Conservation (phyloP, 2,888 invertebrate species). For the Zygothrica quintamaculata region DNA sequence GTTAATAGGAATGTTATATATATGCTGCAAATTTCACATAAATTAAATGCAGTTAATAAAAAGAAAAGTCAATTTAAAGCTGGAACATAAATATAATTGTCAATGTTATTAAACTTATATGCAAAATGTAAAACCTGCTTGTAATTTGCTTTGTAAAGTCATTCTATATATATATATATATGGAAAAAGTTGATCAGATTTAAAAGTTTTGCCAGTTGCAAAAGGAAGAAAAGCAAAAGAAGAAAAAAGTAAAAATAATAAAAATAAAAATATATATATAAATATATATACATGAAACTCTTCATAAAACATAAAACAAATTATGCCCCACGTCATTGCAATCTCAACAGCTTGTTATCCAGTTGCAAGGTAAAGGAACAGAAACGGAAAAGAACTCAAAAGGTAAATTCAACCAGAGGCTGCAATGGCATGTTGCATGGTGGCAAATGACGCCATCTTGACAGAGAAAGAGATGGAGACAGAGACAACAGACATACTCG, state of each 20-base stretch:
- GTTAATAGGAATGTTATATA: neutral
- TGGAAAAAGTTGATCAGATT: constrained; percentile 24
- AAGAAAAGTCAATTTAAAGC: neutral
- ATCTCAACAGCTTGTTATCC: constrained; percentile 75
- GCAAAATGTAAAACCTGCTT: no score
- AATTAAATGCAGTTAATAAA: neutral
- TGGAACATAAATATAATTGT: neutral
- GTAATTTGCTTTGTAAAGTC: neutral
- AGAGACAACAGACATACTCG: no score
- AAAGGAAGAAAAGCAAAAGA: constrained; percentile 1
- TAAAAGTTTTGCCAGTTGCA: constrained; percentile 14
- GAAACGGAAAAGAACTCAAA: constrained; percentile 23
- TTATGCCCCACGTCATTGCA: constrained; percentile 75
- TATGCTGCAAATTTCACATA: no score
- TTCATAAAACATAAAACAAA: constrained; percentile 69
- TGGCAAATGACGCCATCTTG: constrained; percentile 74
- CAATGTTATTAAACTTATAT: no score
- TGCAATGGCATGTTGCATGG: constrained; percentile 45
- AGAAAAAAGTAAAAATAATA: constrained; percentile 20
- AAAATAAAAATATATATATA: constrained; percentile 7
- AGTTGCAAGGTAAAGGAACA: constrained; percentile 20
- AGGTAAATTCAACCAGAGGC: constrained; percentile 8
- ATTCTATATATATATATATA: constrained; percentile 9
- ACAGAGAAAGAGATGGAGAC: constrained; percentile 67
- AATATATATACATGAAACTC: no score